Percentiles rank a stretch among this genome's conserved stretches.
These are phyloP conservation scores for Gorsachius magnificus DNA, from an alignment of 2,797 vertebrate genomes.

Conservation along the genomic window DNA sequence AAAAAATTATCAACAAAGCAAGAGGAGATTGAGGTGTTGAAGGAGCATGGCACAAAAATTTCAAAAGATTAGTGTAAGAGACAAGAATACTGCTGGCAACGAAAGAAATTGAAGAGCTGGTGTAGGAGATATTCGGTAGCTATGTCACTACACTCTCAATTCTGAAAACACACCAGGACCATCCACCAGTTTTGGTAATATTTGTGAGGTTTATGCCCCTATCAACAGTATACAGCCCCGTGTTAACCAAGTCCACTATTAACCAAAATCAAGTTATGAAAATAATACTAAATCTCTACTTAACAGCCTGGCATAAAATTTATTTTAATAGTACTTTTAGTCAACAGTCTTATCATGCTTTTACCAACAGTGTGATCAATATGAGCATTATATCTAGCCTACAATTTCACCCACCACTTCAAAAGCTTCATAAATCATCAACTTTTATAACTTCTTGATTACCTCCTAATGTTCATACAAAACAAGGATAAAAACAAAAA, in stretches of 20 bases:
- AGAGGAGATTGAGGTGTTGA: not conserved
- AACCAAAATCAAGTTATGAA: conserved; percentile 25
- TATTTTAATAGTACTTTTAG: conserved; percentile 51
- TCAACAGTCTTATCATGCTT: conserved; percentile 45
- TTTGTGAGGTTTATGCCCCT: not conserved
- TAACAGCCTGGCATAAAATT: conserved; percentile 41
- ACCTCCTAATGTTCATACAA: conserved; percentile 52
- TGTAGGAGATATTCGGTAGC: not conserved
- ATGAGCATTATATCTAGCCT: conserved; percentile 18
- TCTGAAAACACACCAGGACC: not conserved
- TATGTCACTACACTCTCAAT: not conserved
- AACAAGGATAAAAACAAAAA: conserved; percentile 62
- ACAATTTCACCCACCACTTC: conserved; percentile 32
- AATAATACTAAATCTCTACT: conserved; percentile 35
- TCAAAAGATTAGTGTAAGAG: not conserved
- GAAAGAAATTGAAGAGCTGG: not conserved
- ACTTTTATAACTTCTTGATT: conserved; percentile 60
- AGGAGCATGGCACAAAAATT: not conserved
- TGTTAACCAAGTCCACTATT: not conserved
- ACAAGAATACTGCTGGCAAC: not conserved
- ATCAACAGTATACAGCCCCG: not conserved
- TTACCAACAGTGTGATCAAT: conserved; percentile 46
- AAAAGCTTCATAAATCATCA: conserved; percentile 65
- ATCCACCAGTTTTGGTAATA: not conserved
- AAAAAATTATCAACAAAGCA: not conserved